These are phyloP conservation scores for Drosophila austrosaltans DNA, from an alignment of 2,888 invertebrate species.

Conservation along the genomic window DNA sequence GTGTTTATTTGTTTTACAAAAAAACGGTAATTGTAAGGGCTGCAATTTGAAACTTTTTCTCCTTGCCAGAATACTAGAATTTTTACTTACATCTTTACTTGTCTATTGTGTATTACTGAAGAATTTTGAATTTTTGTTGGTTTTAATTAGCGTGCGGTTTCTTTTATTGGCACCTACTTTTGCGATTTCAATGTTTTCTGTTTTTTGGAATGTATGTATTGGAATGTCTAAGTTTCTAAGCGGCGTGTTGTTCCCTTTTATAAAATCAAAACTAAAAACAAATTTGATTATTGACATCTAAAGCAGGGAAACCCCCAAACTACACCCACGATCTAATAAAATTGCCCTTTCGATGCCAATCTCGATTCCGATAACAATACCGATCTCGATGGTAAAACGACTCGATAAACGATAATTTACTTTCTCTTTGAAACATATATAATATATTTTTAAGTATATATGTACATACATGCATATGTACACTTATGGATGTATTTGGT, in stretches of 20 bases:
- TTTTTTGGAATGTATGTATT: slow-evolving; percentile 33
- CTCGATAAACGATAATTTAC: not conserved
- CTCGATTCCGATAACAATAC: no score
- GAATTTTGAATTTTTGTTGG: slow-evolving; percentile 48
- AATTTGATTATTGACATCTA: slow-evolving; percentile 52
- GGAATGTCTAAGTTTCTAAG: slow-evolving; percentile 46
- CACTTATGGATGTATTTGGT: no score
- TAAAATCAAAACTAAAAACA: slow-evolving; percentile 58
- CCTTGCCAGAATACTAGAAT: not conserved
- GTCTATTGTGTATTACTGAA: slow-evolving; percentile 39
- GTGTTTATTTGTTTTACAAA: not conserved
- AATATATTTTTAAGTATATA: no score
- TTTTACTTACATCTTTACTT: slow-evolving; percentile 17
- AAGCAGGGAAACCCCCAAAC: slow-evolving; percentile 46
- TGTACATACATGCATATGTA: no score
- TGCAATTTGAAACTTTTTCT: not conserved
- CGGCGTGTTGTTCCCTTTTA: slow-evolving; percentile 44
- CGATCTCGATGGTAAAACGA: not conserved
- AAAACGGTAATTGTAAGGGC: slow-evolving; percentile 36
- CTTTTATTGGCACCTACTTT: slow-evolving; percentile 43
- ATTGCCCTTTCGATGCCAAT: not conserved
- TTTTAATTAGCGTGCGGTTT: slow-evolving; percentile 27
- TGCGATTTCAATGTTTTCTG: slow-evolving; percentile 32
- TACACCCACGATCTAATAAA: slow-evolving; percentile 2
- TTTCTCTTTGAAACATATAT: no score